phyloP scores from a whole-genome alignment of 2,797 vertebrate species.

The Hydrolagus colliei region DNA sequence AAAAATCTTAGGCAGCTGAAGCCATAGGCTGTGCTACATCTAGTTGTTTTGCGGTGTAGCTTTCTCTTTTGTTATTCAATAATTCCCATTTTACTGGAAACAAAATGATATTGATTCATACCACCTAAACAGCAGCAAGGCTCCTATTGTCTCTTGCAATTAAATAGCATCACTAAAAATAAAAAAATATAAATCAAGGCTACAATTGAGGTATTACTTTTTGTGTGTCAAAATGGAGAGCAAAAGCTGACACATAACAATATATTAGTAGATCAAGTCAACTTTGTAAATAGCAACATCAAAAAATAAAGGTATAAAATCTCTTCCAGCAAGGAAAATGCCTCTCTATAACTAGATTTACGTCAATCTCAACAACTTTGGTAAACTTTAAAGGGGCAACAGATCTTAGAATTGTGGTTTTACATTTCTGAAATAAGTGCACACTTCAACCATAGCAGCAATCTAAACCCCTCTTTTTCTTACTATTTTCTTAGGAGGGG shows the following conservation, averaged over 20 bases:
- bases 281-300: slow-evolving; percentile 55
- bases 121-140: slow-evolving; percentile 72
- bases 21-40: slow-evolving; percentile 30
- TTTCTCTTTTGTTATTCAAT: slow-evolving; percentile 33
- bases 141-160: slow-evolving; percentile 42
- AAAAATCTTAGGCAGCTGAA: slow-evolving; percentile 30
- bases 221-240: slow-evolving; percentile 92
- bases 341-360: slow-evolving; percentile 60
- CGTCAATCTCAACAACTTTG: slow-evolving; percentile 79
- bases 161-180: slow-evolving; percentile 32
- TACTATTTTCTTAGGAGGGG: slow-evolving; percentile 13
- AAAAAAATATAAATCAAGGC: slow-evolving; percentile 33
- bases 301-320: slow-evolving; percentile 70
- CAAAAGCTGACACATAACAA: slow-evolving; percentile 82
- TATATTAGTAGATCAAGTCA: slow-evolving; percentile 62
- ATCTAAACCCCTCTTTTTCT: slow-evolving; percentile 21
- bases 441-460: slow-evolving; percentile 52
- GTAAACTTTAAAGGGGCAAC: slow-evolving; percentile 69
- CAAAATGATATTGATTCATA: slow-evolving; percentile 44
- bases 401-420: slow-evolving; percentile 60
- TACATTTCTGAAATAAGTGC: slow-evolving; percentile 72
- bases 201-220: slow-evolving; percentile 85
- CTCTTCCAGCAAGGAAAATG: slow-evolving; percentile 66
- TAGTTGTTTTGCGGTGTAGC: slow-evolving; percentile 24
- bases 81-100: slow-evolving; percentile 23